These are phyloP conservation scores for Plestiodon gilberti DNA, from an alignment of 2,113 vertebrate genomes.

Conservation along the genomic window DNA sequence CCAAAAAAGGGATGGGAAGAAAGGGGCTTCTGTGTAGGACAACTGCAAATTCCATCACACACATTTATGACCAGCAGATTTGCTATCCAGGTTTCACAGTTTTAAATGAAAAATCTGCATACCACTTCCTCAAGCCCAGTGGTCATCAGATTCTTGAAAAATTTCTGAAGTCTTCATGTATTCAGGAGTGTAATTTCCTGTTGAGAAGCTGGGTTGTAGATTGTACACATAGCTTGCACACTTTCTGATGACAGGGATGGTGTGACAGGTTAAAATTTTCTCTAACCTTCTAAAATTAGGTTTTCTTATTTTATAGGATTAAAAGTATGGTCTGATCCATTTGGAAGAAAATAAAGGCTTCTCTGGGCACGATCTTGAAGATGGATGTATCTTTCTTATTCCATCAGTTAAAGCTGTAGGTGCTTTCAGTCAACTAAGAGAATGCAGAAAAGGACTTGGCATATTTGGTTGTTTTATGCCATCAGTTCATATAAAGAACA, in stretches of 20 bases:
- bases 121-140: not conserved
- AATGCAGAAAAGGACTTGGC: conserved; percentile 29
- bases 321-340: conserved; percentile 85
- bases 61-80: too few relatives aligned
- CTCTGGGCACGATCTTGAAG: conserved; percentile 48
- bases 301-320: conserved; percentile 73
- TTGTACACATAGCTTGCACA: not conserved
- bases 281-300: not conserved
- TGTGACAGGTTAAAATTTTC: not conserved
- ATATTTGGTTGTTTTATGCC: not conserved
- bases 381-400: conserved; percentile 22
- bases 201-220: not conserved
- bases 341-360: conserved; percentile 77
- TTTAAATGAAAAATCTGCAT: not conserved
- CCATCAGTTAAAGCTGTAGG: not conserved
- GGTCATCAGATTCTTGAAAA: not conserved
- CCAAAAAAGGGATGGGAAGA: too few relatives aligned
- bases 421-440: conserved; percentile 9
- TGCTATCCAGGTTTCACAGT: not conserved
- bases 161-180: not conserved
- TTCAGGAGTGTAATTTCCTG: not conserved
- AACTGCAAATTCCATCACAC: not conserved
- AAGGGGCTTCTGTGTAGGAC: too few relatives aligned
- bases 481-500: not conserved
- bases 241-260: not conserved